Percentiles rank a stretch among this genome's conserved stretches.
Conservation (phyloP, 2,888 invertebrate species). For the Pyrochroa serraticornis region DNA sequence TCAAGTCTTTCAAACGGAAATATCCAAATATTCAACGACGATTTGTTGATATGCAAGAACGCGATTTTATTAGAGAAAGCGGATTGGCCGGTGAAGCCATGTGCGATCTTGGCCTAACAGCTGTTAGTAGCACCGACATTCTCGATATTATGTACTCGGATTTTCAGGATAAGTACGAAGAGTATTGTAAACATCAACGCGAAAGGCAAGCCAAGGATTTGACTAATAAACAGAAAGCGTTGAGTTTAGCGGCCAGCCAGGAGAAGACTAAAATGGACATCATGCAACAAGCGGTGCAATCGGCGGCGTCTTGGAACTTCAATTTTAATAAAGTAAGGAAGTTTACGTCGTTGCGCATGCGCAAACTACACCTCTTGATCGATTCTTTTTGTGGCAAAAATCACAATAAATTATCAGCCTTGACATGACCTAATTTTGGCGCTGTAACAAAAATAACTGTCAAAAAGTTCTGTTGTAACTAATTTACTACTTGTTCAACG, state of each 20-base stretch:
- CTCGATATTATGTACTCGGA: constrained; percentile 94
- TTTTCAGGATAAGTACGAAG: constrained; percentile 94
- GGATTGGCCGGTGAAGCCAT: constrained; percentile 84
- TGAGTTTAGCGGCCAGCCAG: constrained; percentile 63
- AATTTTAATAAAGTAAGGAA: constrained; percentile 72
- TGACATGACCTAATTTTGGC: too few species aligned
- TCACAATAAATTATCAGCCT: too few species aligned
- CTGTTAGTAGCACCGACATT: constrained; percentile 90
- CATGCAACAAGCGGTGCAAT: constrained; percentile 82
- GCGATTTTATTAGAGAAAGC: constrained; percentile 83
- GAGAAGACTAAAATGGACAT: constrained; percentile 68
- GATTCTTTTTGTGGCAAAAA: too few species aligned
- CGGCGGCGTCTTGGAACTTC: constrained; percentile 88
- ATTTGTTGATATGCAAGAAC: constrained; percentile 87
- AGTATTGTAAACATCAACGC: constrained; percentile 77
- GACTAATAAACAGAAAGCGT: constrained; percentile 69
- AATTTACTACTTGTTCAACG: too few species aligned
- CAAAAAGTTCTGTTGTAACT: too few species aligned
- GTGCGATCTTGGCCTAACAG: constrained; percentile 92
- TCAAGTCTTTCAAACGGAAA: constrained; percentile 96
- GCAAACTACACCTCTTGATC: too few species aligned
- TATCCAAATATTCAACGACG: constrained; percentile 75
- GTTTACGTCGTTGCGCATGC: too few species aligned
- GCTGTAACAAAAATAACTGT: too few species aligned
- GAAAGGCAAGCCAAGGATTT: constrained; percentile 74